Conservation (phyloP, 2,888 invertebrate species). For the Psylliodes chrysocephalus region DNA sequence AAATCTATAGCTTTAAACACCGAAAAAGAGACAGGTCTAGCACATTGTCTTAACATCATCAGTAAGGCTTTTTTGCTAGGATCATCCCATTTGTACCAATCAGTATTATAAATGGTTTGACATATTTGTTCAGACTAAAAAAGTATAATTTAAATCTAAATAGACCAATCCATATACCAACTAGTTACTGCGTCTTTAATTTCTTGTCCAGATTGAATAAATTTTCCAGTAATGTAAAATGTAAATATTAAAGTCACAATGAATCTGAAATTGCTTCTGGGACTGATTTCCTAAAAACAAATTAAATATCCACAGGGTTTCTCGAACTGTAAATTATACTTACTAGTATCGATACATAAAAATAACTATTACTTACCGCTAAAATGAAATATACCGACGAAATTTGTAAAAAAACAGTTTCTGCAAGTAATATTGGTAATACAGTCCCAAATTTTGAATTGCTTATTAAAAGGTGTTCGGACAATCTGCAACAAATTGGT, state of each 20-base stretch:
- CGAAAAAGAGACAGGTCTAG: slow-evolving; percentile 1
- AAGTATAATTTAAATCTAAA: neutral
- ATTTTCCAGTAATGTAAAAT: neutral
- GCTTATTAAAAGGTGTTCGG: too few species aligned
- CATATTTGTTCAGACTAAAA: slow-evolving; percentile 2
- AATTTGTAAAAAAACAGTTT: neutral
- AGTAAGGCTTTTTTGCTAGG: neutral
- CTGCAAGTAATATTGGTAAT: neutral
- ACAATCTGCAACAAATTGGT: too few species aligned
- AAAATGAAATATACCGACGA: neutral
- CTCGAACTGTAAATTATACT: too few species aligned
- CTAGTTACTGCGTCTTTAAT: slow-evolving; percentile 12
- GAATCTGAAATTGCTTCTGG: slow-evolving; percentile 7
- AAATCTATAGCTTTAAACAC: neutral
- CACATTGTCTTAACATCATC: slow-evolving; percentile 12
- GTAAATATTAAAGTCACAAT: neutral
- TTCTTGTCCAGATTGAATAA: slow-evolving; percentile 1
- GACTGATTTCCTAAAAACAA: slow-evolving; percentile 1
- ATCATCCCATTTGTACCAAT: slow-evolving; percentile 12
- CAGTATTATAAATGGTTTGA: neutral
- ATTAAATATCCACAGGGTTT: too few species aligned
- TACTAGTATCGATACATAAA: too few species aligned
- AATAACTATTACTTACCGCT: slow-evolving; percentile 10
- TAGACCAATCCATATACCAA: too few species aligned
- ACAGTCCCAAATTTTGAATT: too few species aligned